Conservation (phyloP, 2,797 vertebrate species). For the Megalops cyprinoides region DNA sequence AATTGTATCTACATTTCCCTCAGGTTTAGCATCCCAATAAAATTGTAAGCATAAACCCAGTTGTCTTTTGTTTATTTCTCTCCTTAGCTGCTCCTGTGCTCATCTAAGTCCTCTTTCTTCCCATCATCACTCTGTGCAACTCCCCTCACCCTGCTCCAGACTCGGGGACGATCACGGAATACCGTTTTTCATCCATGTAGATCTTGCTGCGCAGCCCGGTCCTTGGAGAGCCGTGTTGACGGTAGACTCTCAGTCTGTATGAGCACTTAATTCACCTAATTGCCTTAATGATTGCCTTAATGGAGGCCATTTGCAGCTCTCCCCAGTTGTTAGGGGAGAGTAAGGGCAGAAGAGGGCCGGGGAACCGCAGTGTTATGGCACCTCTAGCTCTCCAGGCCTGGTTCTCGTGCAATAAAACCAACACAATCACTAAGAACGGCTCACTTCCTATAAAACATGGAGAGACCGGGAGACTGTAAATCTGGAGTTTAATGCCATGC, state of each 20-base stretch:
- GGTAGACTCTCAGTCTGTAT: background rate
- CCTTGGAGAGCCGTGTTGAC: background rate
- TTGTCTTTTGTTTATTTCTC: too few relatives aligned
- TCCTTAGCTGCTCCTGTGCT: too few relatives aligned
- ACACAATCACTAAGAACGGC: background rate
- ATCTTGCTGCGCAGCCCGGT: background rate
- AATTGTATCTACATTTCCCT: too few relatives aligned
- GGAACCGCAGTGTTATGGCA: background rate
- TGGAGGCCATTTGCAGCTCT: slow-evolving; percentile 19
- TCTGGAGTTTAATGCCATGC: slow-evolving; percentile 17
- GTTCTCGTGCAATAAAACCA: slow-evolving; percentile 9
- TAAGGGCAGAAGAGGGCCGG: background rate
- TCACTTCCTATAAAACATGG: slow-evolving; percentile 1
- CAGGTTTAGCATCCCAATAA: too few relatives aligned
- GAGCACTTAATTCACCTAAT: slow-evolving; percentile 31
- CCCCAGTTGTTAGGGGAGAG: background rate
- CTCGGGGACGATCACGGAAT: too few relatives aligned
- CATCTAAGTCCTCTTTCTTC: too few relatives aligned
- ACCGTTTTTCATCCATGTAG: background rate
- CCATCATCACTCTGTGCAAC: too few relatives aligned
- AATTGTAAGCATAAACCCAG: too few relatives aligned
- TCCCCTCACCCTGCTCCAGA: too few relatives aligned
- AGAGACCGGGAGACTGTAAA: slow-evolving; percentile 26
- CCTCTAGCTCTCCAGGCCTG: slow-evolving; percentile 19
- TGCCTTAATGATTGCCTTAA: slow-evolving; percentile 28